A percentile compares a stretch with the other conserved stretches of the same genome.
Evolutionary conservation across 2,888 invertebrate genomes (phyloP).

Genomic region (Lasius platythorax): DNA sequence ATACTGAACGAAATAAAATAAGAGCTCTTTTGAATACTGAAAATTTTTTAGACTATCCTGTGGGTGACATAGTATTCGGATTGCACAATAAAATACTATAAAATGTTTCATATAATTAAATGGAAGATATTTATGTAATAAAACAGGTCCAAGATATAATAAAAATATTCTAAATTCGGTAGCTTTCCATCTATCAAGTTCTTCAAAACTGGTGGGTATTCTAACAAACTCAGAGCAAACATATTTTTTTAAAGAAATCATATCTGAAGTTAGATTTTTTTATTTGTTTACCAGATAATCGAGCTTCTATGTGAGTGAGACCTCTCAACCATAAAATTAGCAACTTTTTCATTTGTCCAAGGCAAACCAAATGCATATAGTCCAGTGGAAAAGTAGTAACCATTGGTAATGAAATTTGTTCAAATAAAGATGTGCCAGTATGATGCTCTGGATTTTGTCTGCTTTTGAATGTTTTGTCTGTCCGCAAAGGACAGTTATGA

Average conservation of each 20-base stretch:
- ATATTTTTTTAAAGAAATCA: neutral
- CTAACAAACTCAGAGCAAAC: neutral
- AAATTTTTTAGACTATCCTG: no score
- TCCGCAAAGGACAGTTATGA: neutral
- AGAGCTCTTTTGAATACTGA: neutral
- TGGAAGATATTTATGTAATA: neutral
- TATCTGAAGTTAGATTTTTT: neutral
- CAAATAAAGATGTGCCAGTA: neutral
- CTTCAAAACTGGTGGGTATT: neutral
- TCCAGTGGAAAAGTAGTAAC: neutral
- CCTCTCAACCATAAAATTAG: neutral
- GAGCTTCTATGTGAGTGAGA: neutral
- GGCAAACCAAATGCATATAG: neutral
- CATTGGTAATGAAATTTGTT: neutral
- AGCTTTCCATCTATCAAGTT: neutral
- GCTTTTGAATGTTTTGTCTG: neutral
- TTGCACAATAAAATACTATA: neutral
- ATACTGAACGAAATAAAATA: neutral
- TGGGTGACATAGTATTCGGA: neutral
- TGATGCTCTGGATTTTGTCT: neutral
- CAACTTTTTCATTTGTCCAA: constrained; percentile 6
- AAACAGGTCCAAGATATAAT: neutral
- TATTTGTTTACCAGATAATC: constrained; percentile 8
- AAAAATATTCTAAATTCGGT: neutral
- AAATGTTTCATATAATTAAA: neutral